Percentiles rank a stretch among this genome's conserved stretches.
These are phyloP conservation scores for Candoia aspera DNA, from an alignment of 2,113 vertebrate genomes.

Conservation along the genomic window DNA sequence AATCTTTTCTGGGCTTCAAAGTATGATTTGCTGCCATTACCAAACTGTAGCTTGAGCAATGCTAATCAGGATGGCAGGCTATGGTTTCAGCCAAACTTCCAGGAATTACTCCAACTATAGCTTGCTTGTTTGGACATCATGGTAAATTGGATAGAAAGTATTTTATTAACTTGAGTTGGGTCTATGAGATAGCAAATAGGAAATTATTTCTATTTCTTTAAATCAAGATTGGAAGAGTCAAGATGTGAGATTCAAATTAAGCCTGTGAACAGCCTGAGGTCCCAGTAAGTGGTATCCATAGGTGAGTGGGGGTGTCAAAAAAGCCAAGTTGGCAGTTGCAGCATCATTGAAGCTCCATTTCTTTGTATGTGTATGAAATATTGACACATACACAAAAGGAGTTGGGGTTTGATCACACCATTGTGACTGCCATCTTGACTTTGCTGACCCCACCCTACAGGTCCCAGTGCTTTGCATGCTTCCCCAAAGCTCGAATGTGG, in stretches of 20 bases:
- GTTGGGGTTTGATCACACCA: background rate
- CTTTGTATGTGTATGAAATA: background rate
- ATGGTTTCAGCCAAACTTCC: background rate
- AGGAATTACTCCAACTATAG: background rate
- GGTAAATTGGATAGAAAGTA: background rate
- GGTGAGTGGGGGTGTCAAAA: background rate
- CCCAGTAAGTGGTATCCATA: background rate
- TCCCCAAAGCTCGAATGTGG: background rate
- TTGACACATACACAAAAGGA: background rate
- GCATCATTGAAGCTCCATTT: background rate
- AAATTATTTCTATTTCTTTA: background rate
- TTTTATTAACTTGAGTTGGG: background rate
- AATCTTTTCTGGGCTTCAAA: background rate
- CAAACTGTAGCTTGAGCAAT: background rate
- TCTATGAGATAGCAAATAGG: background rate
- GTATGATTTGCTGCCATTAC: background rate
- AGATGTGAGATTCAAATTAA: background rate
- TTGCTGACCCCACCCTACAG: background rate
- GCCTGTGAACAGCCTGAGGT: background rate
- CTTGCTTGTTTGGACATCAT: background rate
- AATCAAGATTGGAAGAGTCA: background rate
- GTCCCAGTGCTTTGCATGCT: background rate
- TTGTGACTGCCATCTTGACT: background rate
- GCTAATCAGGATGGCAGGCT: no score
- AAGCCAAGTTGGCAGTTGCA: background rate